A percentile compares a stretch with the other conserved stretches of the same genome.
Evolutionary conservation across 2,797 vertebrate species (phyloP).

Genomic region (Cephalopachus bancanus): DNA sequence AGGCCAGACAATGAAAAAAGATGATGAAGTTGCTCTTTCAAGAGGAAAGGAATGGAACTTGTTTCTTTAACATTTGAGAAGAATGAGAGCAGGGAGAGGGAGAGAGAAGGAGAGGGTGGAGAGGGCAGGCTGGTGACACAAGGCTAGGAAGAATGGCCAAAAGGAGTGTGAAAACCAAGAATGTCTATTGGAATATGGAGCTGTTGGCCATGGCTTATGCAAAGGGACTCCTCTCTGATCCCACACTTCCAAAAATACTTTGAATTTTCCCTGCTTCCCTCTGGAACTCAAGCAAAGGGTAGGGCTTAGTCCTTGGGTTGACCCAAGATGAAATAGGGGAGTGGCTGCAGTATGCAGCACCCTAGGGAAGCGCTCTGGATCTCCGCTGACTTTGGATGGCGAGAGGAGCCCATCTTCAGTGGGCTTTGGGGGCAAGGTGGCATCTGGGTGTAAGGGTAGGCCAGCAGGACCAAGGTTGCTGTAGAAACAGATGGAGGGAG

Average conservation of each 20-base stretch:
- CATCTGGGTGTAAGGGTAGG: neutral
- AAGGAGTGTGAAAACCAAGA: neutral
- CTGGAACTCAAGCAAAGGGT: neutral
- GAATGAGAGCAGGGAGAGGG: neutral
- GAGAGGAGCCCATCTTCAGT: neutral
- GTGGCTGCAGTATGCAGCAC: neutral
- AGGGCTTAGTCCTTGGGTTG: neutral
- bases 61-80: neutral
- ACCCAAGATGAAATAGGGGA: neutral
- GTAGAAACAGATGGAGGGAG: neutral
- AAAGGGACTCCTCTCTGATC: neutral
- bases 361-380: neutral
- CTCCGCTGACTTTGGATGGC: neutral
- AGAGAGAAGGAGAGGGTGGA: no score
- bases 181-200: accelerated
- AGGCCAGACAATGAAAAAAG: neutral
- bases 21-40: neutral
- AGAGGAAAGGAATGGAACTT: neutral
- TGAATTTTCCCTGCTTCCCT: neutral
- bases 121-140: neutral
- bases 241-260: neutral
- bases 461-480: neutral
- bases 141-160: neutral
- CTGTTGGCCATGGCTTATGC: neutral
- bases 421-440: neutral